phyloP scores from a whole-genome alignment of 2,797 vertebrate genomes.

The Myiotriccus ornatus region DNA sequence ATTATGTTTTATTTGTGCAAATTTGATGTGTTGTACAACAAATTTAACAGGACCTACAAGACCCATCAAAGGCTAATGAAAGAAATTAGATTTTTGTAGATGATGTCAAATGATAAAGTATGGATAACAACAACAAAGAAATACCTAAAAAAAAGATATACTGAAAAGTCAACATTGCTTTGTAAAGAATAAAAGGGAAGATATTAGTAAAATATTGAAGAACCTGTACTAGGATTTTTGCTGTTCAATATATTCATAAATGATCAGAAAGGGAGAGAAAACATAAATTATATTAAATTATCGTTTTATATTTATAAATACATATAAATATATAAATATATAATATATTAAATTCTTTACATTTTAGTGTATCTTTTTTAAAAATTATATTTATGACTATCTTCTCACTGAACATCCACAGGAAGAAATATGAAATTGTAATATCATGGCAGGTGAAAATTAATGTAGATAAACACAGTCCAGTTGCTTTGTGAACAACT shows the following conservation, averaged over 20 bases:
- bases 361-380: neutral
- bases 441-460: neutral
- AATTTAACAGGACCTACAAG: neutral
- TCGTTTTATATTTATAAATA: no score
- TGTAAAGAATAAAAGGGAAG: neutral
- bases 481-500: neutral
- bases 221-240: neutral
- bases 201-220: neutral
- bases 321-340: no score
- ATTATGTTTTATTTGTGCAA: no score
- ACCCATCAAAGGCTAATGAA: neutral
- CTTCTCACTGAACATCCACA: neutral
- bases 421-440: neutral
- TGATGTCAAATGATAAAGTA: neutral
- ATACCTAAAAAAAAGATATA: neutral
- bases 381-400: neutral
- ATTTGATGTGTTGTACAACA: neutral
- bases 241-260: neutral
- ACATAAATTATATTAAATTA: neutral
- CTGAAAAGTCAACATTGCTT: neutral
- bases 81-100: neutral
- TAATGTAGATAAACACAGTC: neutral
- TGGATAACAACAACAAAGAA: neutral
- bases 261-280: neutral
- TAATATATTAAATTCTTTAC: neutral